Evolutionary conservation across 2,797 vertebrate species (phyloP).

Genomic region (Leuciscus waleckii): DNA sequence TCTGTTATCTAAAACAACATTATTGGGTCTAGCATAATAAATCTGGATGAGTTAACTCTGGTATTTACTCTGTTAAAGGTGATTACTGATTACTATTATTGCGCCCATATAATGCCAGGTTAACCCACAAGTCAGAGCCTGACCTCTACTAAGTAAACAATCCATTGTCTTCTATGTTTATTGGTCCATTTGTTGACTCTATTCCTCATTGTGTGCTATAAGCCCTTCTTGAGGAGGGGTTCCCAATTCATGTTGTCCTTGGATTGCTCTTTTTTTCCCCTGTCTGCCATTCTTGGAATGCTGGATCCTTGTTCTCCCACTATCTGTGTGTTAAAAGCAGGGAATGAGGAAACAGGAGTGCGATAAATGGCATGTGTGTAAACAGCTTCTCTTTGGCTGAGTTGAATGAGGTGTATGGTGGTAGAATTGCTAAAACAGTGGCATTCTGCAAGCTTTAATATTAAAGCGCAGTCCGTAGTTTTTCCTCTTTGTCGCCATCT

Average conservation of each 20-base stretch:
- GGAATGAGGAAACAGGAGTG: neutral
- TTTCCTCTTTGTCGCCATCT: no score
- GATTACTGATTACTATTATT: conserved; percentile 24
- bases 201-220: conserved; percentile 40
- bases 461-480: neutral
- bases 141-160: conserved; percentile 51
- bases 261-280: conserved; percentile 54
- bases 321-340: conserved; percentile 14
- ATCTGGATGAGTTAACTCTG: conserved; percentile 31
- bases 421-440: neutral
- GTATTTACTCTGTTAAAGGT: conserved; percentile 47
- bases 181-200: conserved; percentile 39
- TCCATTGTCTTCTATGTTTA: conserved; percentile 58
- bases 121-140: conserved; percentile 42
- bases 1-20: conserved; percentile 31
- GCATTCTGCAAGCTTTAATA: neutral
- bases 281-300: conserved; percentile 50
- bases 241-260: conserved; percentile 59
- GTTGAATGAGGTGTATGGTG: neutral
- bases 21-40: conserved; percentile 13
- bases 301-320: conserved; percentile 14
- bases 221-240: conserved; percentile 9
- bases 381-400: neutral
- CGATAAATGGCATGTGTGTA: neutral
- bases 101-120: conserved; percentile 27